These are phyloP conservation scores for Crenichthys baileyi DNA, from an alignment of 2,797 vertebrate genomes.

Conservation along the genomic window DNA sequence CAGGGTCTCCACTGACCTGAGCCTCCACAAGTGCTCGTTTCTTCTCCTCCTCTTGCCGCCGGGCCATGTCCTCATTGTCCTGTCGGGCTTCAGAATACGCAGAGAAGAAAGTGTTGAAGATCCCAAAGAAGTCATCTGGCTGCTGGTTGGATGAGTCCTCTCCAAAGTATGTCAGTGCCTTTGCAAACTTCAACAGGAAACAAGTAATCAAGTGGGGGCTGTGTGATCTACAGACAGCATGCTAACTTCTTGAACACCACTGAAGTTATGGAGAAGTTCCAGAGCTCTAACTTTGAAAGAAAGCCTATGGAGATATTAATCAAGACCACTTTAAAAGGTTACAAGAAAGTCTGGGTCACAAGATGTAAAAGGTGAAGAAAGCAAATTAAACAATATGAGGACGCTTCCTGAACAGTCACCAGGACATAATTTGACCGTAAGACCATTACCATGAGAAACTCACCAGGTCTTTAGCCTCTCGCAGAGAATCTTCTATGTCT, in stretches of 20 bases:
- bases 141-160: constrained; percentile 83
- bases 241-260: background rate
- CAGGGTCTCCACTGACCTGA: constrained; percentile 79
- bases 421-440: background rate
- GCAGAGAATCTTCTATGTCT: constrained; percentile 89
- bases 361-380: background rate
- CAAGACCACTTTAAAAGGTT: background rate
- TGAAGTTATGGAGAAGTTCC: background rate
- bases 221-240: background rate
- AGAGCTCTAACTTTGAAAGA: background rate
- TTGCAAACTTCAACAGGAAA: constrained; percentile 48
- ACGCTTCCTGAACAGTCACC: background rate
- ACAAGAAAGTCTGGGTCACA: background rate
- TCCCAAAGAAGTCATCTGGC: constrained; percentile 91
- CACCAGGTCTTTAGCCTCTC: constrained; percentile 81
- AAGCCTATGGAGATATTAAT: background rate
- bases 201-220: background rate
- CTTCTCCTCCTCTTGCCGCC: constrained; percentile 90
- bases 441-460: constrained; percentile 2
- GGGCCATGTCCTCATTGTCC: constrained; percentile 89
- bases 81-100: constrained; percentile 88
- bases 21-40: constrained; percentile 87
- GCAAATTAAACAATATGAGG: background rate
- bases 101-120: constrained; percentile 90
- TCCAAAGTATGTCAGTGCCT: constrained; percentile 60